phyloP scores from a whole-genome alignment of 2,888 invertebrate species.

The Cheilosia vulpina region DNA sequence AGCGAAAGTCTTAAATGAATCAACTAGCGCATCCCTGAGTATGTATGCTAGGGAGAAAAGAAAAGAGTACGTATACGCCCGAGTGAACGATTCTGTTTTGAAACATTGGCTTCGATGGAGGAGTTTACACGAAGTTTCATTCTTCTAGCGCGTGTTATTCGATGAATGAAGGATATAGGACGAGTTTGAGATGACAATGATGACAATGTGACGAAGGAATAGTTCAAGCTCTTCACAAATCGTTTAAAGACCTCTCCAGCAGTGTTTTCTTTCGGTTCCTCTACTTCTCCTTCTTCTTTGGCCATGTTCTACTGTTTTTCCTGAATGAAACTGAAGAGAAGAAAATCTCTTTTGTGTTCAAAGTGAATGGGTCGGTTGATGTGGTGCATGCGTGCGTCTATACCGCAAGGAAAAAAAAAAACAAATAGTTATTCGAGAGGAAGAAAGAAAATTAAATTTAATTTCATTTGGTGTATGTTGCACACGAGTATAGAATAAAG shows the following conservation, averaged over 20 bases:
- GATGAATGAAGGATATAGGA: constrained; percentile 28
- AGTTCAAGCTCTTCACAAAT: constrained; percentile 18
- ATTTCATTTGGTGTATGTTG: constrained; percentile 23
- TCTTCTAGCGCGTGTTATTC: neutral
- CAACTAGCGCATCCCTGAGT: constrained; percentile 40
- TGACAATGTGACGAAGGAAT: constrained; percentile 13
- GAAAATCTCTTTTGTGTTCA: neutral
- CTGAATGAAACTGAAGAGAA: constrained; percentile 48
- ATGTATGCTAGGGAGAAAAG: neutral
- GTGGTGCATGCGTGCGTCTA: neutral
- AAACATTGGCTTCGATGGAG: neutral
- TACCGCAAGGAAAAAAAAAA: neutral
- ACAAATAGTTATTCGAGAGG: constrained; percentile 10
- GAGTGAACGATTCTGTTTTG: constrained; percentile 4
- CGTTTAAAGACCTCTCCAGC: constrained; percentile 1
- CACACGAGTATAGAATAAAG: constrained; percentile 11
- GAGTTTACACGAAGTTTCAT: neutral
- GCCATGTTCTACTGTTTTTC: constrained; percentile 8
- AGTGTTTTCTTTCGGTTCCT: neutral
- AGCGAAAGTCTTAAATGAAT: constrained; percentile 39
- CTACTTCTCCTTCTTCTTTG: neutral
- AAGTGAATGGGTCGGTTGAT: constrained; percentile 28
- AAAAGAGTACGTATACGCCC: constrained; percentile 35
- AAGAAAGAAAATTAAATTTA: constrained; percentile 33
- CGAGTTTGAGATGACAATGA: neutral